phyloP scores from a whole-genome alignment of 2,113 vertebrate species.

The mouse (Mus musculus) region DNA sequence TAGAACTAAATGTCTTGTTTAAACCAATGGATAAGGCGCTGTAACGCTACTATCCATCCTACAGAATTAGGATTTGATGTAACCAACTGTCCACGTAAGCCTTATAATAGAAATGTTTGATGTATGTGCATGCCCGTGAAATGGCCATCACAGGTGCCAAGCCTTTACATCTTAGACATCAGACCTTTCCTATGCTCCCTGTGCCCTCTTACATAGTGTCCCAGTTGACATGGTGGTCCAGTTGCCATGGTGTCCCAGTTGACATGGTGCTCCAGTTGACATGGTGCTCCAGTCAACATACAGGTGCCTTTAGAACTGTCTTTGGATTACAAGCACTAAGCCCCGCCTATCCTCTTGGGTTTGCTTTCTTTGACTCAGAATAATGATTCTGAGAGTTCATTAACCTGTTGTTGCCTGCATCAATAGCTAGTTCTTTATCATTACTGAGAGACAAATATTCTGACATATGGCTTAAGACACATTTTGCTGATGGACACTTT shows the following conservation, averaged over 20 bases:
- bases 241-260: too few species aligned
- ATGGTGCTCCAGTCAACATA: not conserved
- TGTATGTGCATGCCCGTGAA: not conserved
- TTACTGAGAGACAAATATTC: not conserved
- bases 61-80: not conserved
- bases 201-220: not conserved
- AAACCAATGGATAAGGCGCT: not conserved
- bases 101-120: not conserved
- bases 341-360: not conserved
- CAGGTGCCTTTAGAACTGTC: not conserved
- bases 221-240: not conserved
- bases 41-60: not conserved
- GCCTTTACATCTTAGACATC: not conserved
- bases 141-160: not conserved
- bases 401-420: not conserved
- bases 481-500: not conserved
- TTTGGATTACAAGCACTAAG: not conserved
- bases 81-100: not conserved
- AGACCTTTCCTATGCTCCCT: not conserved
- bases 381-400: not conserved
- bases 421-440: not conserved
- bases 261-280: not conserved
- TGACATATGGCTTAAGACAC: not conserved
- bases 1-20: not conserved
- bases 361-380: not conserved